Base-by-base conservation (phyloP, 1,140 invertebrate genomes). In the Drosophila baimaii region DNA sequence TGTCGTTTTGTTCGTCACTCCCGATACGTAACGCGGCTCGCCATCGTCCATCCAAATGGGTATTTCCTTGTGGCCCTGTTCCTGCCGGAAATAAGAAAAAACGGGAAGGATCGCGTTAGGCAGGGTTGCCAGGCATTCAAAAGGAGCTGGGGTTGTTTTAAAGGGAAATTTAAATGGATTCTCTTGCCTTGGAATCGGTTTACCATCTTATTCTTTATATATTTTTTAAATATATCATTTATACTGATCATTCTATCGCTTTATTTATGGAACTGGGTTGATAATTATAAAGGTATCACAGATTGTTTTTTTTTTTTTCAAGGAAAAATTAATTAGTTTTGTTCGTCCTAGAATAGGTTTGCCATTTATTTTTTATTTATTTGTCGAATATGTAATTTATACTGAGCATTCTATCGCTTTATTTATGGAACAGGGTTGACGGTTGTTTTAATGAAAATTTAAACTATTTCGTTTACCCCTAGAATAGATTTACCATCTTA, bases 1-100 rank as follows among this genome's bases (percentile, higher is more conserved):
- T 49, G 91, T 92, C 25, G 91, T 92, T 70, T 79, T 84, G 55
- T 79, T 91, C 64, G 89, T 92, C 68, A 92, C 86, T 58, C 91
- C 91, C 52, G 91, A 92, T 59, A 92, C 84, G 71, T 85, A 92
- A 65, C 91, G 88, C 19, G 91, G 84, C 37, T 91, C 86, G 31
- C 86, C 64, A 51, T 90, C 73, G 55, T 73, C 76, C 61, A 92
- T 74, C 91, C 91, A 92, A 75, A 92, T 92, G 27, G 91, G 88
- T 52, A 92, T 91, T 76, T 92, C 91, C 65, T 91, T 88, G 47
- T 91, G 73, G 43, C 80, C 79, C 68, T 91, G 80, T 25, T 89
- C 75, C 90, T 91, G 61, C 47, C 13, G n/a, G 27, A 27, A 37
- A 29, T 15, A 17, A 9, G 2, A 27, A 27, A 21, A 21, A 19